Percentiles rank a stretch among this genome's conserved stretches.
Conservation (phyloP, 2,888 invertebrate genomes). For the Dyspetes luteomarginatus region DNA sequence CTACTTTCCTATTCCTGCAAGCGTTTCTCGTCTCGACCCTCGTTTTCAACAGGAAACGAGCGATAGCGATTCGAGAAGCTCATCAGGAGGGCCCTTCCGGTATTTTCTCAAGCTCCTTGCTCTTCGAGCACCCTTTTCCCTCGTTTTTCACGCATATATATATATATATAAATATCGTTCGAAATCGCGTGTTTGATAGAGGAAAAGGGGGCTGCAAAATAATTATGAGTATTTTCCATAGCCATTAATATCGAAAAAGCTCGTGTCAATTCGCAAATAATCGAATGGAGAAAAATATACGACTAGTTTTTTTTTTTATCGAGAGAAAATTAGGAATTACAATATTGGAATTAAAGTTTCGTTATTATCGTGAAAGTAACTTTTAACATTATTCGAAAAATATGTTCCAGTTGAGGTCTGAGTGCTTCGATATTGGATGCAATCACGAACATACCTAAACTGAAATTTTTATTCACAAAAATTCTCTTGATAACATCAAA, state of each 20-base stretch:
- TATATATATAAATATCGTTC: constrained; percentile 3
- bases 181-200: constrained; percentile 3
- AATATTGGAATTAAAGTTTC: too few species aligned
- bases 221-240: constrained; percentile 11
- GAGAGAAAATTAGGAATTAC: background rate
- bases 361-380: too few species aligned
- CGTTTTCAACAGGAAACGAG: constrained; percentile 64
- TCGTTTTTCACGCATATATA: background rate
- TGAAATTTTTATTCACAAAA: too few species aligned
- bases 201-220: constrained; percentile 11
- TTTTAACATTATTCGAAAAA: too few species aligned
- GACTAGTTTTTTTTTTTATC: background rate
- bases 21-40: constrained; percentile 42
- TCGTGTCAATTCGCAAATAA: background rate
- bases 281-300: background rate
- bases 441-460: too few species aligned
- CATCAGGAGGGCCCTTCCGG: constrained; percentile 70
- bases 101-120: constrained; percentile 63
- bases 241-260: background rate
- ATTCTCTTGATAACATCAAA: too few species aligned
- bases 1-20: constrained; percentile 22
- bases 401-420: too few species aligned
- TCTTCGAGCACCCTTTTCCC: constrained; percentile 13
- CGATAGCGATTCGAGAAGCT: constrained; percentile 74
- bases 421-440: too few species aligned